A percentile compares a stretch with the other conserved stretches of the same genome.
Conservation (phyloP, 2,113 vertebrate species). For the Semicossyphus pulcher region DNA sequence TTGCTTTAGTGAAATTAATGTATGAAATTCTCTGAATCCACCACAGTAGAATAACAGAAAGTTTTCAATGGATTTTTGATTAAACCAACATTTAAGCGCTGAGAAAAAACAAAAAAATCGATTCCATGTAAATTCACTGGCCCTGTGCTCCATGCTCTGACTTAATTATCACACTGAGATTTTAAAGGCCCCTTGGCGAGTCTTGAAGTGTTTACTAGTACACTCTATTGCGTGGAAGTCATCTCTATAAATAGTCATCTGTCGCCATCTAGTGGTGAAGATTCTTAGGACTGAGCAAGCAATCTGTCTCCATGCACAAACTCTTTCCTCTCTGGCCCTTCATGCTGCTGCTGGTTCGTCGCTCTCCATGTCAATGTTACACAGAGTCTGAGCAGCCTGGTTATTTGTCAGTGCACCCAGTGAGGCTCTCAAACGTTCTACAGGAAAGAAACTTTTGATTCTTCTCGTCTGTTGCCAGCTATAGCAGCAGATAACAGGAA, state of each 20-base stretch:
- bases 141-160: not conserved
- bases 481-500: conserved; percentile 4
- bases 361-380: not conserved
- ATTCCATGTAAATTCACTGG: not conserved
- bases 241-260: not conserved
- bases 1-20: no score
- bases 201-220: no score
- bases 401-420: no score
- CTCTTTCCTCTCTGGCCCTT: not conserved
- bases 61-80: not conserved
- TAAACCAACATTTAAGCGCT: not conserved
- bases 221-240: not conserved
- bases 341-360: not conserved
- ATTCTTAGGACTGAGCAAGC: not conserved
- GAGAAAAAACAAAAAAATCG: not conserved
- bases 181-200: not conserved
- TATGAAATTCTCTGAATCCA: not conserved
- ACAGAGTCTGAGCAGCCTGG: not conserved
- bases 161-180: no score
- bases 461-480: not conserved
- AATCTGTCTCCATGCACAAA: not conserved
- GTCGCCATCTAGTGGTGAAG: conserved; percentile 56
- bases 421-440: no score
- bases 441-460: not conserved
- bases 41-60: not conserved